Evolutionary conservation across 2,113 vertebrate species (phyloP), one percentile per base, ranked within the genome.

Genomic region (Erpornis zantholeuca): DNA sequence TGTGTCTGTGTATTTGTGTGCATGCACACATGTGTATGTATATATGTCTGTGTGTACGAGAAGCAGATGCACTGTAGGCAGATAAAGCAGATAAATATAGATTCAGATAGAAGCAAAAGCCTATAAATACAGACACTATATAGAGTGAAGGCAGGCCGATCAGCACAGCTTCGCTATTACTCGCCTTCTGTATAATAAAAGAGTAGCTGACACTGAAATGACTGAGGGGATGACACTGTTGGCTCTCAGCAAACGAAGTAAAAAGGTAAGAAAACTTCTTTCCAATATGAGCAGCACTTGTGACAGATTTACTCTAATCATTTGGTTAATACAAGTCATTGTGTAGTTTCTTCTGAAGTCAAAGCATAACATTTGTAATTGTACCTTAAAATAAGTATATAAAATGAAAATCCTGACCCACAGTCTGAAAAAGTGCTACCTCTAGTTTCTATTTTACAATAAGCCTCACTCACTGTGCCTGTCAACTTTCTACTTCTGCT

Each of bases 11-110:
- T 82, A n/a, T 94, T 91, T 94, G 92, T 82, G 87, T 95, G 53
- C 77, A 27, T 63, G 73, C 89, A 80, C 33, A 35, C 87, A 31
- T 95, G 92, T 97, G 95, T 95, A 66, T 95, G 96, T 95, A 89
- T 96, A 93, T 96, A 97, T 96, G 97, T 97, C 97, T 98, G 97
- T 97, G 98, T 97, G 94, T 98, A 97, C 97, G 88, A 97, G 97
- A 98, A 98, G 98, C 98, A 98, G 98, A 98, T 98, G 98, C 97
- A 98, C 95, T 96, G 98, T 98, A 98, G 98, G 98, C 98, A 98
- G 98, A 98, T 97, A 97, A 98, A 95, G 97, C 89, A 96, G 97
- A 98, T 98, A 98, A 98, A 98, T 98, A 98, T 98, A 98, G 97
- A 97, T 98, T 92, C 96, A 97, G 98, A 98, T 97, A 97, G 97